Evolutionary conservation across 2,113 vertebrate species (phyloP).

Genomic region (Zapus hudsonius): DNA sequence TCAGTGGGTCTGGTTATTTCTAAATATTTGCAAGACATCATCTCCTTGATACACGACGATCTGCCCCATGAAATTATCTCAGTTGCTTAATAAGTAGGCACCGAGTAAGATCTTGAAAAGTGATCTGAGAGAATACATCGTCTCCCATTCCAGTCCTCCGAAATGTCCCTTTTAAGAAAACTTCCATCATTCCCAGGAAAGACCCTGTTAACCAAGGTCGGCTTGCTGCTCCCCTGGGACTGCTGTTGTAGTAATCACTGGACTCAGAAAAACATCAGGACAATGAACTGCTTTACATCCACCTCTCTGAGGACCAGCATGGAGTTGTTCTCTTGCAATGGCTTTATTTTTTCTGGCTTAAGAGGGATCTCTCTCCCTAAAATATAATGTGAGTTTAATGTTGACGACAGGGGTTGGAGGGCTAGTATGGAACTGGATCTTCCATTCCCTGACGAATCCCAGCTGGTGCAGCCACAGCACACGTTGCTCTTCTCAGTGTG

Average conservation of each 20-base stretch:
- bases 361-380: constrained; percentile 43
- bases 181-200: background rate
- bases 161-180: constrained; percentile 17
- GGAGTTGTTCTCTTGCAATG: constrained; percentile 36
- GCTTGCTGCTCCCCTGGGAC: background rate
- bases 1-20: background rate
- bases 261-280: background rate
- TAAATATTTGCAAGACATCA: background rate
- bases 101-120: constrained; percentile 14
- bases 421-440: constrained; percentile 16
- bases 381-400: constrained; percentile 57
- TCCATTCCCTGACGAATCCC: background rate
- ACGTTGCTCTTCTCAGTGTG: constrained; percentile 29
- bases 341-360: constrained; percentile 51
- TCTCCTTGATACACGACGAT: background rate
- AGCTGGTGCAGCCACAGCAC: background rate
- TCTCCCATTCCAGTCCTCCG: background rate
- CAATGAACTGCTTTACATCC: background rate
- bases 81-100: background rate
- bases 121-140: background rate
- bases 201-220: background rate
- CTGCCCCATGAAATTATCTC: background rate
- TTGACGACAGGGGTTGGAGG: background rate
- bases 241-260: background rate
- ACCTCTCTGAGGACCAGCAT: background rate